phyloP scores from a whole-genome alignment of 1,140 invertebrate species.

The Vanessa atalanta region DNA sequence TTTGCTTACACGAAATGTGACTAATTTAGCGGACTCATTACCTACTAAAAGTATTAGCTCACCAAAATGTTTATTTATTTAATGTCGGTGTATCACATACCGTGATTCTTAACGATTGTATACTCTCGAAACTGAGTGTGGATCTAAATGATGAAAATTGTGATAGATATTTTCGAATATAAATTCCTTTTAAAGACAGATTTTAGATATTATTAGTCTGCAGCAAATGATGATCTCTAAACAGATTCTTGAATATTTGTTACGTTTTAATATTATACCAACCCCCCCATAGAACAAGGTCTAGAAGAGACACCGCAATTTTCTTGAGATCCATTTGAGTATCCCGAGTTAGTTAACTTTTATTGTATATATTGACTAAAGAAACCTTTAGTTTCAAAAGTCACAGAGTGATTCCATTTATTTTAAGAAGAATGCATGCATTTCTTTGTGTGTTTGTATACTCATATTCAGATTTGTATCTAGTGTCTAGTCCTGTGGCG shows the following conservation, averaged over 20 bases:
- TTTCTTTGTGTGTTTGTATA: slow-evolving; percentile 78
- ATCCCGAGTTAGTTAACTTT: slow-evolving; percentile 44
- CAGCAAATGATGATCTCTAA: slow-evolving; percentile 36
- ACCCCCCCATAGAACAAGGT: slow-evolving; percentile 20
- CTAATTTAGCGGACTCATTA: slow-evolving; percentile 61
- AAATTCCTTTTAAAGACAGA: slow-evolving; percentile 27
- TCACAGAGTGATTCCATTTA: slow-evolving; percentile 80
- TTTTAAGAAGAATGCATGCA: slow-evolving; percentile 79
- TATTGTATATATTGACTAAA: slow-evolving; percentile 70
- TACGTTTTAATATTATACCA: background rate
- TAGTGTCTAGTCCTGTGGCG: slow-evolving; percentile 76
- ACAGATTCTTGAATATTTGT: slow-evolving; percentile 19
- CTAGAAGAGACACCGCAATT: slow-evolving; percentile 32
- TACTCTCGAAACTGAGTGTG: slow-evolving; percentile 35
- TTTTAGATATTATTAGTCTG: slow-evolving; percentile 23
- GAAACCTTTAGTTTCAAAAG: slow-evolving; percentile 57
- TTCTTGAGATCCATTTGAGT: slow-evolving; percentile 41
- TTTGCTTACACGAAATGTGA: slow-evolving; percentile 44
- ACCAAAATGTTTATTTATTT: slow-evolving; percentile 75
- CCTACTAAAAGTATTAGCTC: slow-evolving; percentile 73
- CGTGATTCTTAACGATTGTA: slow-evolving; percentile 13
- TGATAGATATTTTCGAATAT: slow-evolving; percentile 46
- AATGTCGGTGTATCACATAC: slow-evolving; percentile 45
- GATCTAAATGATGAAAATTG: slow-evolving; percentile 48
- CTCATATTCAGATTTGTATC: slow-evolving; percentile 72